Conservation (phyloP, 2,797 vertebrate species). For the Oreonectes daqikongensis region DNA sequence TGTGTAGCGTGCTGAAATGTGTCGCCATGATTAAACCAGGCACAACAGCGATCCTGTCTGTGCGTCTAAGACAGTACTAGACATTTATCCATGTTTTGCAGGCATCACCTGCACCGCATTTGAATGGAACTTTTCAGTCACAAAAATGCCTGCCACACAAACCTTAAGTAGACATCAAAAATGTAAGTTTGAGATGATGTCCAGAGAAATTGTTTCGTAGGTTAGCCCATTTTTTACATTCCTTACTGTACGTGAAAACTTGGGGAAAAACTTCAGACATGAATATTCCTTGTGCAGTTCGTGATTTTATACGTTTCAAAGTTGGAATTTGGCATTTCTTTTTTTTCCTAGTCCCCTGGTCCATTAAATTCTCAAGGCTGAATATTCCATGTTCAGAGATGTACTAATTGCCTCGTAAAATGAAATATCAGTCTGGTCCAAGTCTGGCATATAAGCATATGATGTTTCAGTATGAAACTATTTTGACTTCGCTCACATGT, state of each 20-base stretch:
- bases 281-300: background rate
- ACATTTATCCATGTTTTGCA: conserved; percentile 45
- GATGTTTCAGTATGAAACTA: background rate
- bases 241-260: background rate
- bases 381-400: background rate
- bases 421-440: background rate
- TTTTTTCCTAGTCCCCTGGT: background rate
- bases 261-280: background rate
- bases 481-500: conserved; percentile 8
- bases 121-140: conserved; percentile 31
- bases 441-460: background rate
- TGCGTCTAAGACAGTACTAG: background rate
- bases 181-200: conserved; percentile 21
- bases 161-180: conserved; percentile 21
- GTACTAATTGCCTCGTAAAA: background rate
- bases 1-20: conserved; percentile 27
- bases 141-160: conserved; percentile 11
- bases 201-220: background rate
- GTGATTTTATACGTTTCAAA: background rate
- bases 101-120: conserved; percentile 17
- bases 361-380: background rate
- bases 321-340: background rate
- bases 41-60: conserved; percentile 21
- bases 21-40: conserved; percentile 44
- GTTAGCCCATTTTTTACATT: background rate